phyloP scores from a whole-genome alignment of 1,140 invertebrate genomes.

The Melipona quadrifasciata region DNA sequence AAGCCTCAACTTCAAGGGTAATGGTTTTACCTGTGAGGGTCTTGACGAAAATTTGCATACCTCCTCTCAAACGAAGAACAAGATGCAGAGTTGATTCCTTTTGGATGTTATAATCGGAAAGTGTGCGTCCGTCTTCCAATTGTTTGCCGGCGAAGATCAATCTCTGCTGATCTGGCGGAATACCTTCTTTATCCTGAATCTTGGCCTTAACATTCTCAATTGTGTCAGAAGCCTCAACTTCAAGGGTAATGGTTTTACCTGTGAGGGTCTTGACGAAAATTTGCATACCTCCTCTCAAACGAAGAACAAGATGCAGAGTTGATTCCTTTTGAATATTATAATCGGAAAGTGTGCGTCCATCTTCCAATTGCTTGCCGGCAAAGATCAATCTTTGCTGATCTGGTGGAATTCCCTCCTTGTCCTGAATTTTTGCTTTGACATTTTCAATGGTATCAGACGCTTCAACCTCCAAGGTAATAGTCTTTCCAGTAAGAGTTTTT shows the following conservation, averaged over 20 bases:
- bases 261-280: constrained; percentile 75
- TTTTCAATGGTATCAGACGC: constrained; percentile 88
- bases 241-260: constrained; percentile 87
- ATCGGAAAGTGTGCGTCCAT: constrained; percentile 85
- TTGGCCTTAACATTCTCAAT: constrained; percentile 89
- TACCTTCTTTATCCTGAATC: constrained; percentile 87
- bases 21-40: constrained; percentile 88
- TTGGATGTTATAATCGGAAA: constrained; percentile 88
- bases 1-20: constrained; percentile 87
- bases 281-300: constrained; percentile 62
- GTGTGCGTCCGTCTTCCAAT: constrained; percentile 88
- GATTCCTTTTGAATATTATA: constrained; percentile 66
- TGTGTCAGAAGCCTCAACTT: constrained; percentile 86
- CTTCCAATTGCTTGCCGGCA: constrained; percentile 88
- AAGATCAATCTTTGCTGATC: constrained; percentile 86
- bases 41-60: constrained; percentile 88
- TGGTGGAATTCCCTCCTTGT: constrained; percentile 86
- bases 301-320: constrained; percentile 86
- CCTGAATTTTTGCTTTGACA: constrained; percentile 88
- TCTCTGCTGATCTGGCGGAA: constrained; percentile 85
- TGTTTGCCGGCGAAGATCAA: constrained; percentile 88
- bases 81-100: constrained; percentile 85
- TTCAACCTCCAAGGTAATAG: constrained; percentile 87
- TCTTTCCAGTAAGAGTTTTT: constrained; percentile 87
- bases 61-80: constrained; percentile 86